Base-by-base conservation (phyloP, 2,888 invertebrate genomes). In the Pemphredon lugubris region DNA sequence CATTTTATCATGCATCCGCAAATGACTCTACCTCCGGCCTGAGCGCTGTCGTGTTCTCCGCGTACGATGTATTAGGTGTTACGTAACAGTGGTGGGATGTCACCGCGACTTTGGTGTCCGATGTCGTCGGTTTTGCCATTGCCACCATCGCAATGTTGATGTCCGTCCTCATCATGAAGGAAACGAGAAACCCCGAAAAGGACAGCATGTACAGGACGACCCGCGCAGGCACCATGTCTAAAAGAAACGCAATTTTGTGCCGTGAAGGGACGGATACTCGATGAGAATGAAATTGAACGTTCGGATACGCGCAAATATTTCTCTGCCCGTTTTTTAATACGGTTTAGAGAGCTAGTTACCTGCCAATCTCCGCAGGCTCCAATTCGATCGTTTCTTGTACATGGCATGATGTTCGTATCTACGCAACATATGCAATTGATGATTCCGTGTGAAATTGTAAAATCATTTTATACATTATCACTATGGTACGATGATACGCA, bases 161-260 rank as follows among this genome's bases (percentile, higher is more conserved):
- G 88, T 94, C 94, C 77, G 93, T 94, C 51, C 94, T 91, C 94
- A 94, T 94, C 94, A 94, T 94, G 83, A 94, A 94, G 1, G 94
- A 94, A 4, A 94, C 94, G 64, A 94, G 90, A 84, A 94, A 94
- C 48, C 94, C 94, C 26, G 93, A 92, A 91, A 94, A 94, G 72
- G 94, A 94, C 67, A 94, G 89, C 84, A 94, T 91, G 88, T 94
- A 94, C 23, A 94, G 90, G 32, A 94, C 93, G 50, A 93, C 90
- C 45, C 94, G 91, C n/a, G 94, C 94, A 63, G 94, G 94, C 75
- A 94, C 89, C 88, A 91, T 90, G 79, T 91, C 92, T 92, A 67
- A 0, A 77, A 71, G 47, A 2, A 2, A 9, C 9, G 7, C 2
- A 11, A n/a, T 37, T n/a, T 11, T 37, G 4, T 4, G n/a, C 6